phyloP scores from a whole-genome alignment of 2,797 vertebrate species.

The Notoglanidium macrostoma region DNA sequence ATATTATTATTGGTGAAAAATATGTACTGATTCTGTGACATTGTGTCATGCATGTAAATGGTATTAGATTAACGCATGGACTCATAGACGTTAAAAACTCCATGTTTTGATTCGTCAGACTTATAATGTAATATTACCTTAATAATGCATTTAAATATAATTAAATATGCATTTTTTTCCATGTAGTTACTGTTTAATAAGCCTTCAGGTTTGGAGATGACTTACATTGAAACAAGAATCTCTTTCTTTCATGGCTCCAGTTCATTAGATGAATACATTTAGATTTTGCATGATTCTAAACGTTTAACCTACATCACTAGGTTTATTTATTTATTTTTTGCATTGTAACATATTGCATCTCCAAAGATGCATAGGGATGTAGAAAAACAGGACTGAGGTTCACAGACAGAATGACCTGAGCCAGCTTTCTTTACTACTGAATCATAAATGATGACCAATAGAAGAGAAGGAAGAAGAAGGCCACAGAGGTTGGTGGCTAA shows the following conservation, averaged over 20 bases:
- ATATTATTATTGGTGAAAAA: no score
- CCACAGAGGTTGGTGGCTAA: conserved; percentile 26
- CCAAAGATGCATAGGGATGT: background rate
- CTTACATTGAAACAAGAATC: background rate
- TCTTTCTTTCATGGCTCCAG: background rate
- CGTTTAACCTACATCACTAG: no score
- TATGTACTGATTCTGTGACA: conserved; percentile 1
- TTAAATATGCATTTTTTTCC: background rate
- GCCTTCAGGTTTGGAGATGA: background rate
- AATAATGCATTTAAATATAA: background rate
- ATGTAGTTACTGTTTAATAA: background rate
- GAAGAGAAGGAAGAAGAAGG: background rate
- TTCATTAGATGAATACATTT: background rate
- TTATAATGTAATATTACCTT: background rate
- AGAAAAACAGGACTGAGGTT: conserved; percentile 12
- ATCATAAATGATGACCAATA: conserved; percentile 10
- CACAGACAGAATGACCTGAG: background rate
- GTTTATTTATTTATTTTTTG: background rate
- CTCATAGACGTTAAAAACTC: background rate
- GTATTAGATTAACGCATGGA: background rate
- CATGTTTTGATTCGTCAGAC: background rate
- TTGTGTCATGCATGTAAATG: background rate
- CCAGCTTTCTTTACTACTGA: background rate
- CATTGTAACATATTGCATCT: background rate
- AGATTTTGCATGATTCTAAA: background rate